Evolutionary conservation across 2,888 invertebrate genomes (phyloP).

Genomic region (Hermaeophaga mercurialis): DNA sequence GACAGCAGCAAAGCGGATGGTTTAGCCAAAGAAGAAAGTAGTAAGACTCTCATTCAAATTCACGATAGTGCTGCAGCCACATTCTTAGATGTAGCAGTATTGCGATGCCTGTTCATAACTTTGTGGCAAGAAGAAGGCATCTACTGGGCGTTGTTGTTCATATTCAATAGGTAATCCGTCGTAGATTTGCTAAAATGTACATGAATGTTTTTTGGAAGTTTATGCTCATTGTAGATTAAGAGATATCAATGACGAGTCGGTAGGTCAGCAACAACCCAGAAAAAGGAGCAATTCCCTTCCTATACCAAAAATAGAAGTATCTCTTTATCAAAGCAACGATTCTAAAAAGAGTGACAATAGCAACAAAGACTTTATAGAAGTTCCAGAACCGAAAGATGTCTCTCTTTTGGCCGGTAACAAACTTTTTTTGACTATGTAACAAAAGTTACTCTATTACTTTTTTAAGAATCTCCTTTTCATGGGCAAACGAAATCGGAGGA

Average conservation of each 20-base stretch:
- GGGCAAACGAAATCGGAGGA: slow-evolving; percentile 56
- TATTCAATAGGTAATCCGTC: slow-evolving; percentile 78
- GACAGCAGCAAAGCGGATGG: slow-evolving; percentile 61
- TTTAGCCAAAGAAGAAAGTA: slow-evolving; percentile 27
- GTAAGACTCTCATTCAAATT: slow-evolving; percentile 17
- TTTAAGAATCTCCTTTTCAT: slow-evolving; percentile 59
- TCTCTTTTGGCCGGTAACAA: slow-evolving; percentile 65
- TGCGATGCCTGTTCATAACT: slow-evolving; percentile 92
- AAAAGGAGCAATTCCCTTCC: slow-evolving; percentile 92
- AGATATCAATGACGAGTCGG: slow-evolving; percentile 85
- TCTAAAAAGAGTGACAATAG: slow-evolving; percentile 64
- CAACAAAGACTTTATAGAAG: slow-evolving; percentile 77
- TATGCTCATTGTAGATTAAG: slow-evolving; percentile 67
- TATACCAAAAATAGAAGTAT: slow-evolving; percentile 90
- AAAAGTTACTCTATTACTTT: slow-evolving; percentile 3
- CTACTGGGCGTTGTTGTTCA: slow-evolving; percentile 93
- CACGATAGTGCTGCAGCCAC: slow-evolving; percentile 82
- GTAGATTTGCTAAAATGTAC: neutral
- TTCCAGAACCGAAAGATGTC: slow-evolving; percentile 74
- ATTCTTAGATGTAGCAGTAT: slow-evolving; percentile 93
- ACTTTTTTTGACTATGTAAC: too few species aligned
- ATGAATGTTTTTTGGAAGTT: neutral
- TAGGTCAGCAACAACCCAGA: slow-evolving; percentile 77
- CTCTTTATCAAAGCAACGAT: slow-evolving; percentile 80
- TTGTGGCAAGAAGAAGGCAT: slow-evolving; percentile 99